Conservation (phyloP, 2,113 vertebrate genomes). For the Nanorana parkeri region DNA sequence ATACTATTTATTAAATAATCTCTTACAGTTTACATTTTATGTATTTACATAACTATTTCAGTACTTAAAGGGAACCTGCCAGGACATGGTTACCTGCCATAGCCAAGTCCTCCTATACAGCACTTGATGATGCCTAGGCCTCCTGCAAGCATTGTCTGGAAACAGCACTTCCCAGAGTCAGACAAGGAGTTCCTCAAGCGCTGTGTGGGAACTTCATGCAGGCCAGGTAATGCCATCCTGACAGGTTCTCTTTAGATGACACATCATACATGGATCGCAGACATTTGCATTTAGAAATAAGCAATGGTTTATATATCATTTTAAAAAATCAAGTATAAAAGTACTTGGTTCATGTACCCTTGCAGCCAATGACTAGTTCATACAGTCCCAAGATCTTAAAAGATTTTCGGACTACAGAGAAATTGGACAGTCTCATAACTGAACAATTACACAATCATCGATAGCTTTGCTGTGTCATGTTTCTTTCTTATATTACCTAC, state of each 20-base stretch:
- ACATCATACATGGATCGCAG: constrained; percentile 80
- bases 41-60: constrained; percentile 85
- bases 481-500: neutral
- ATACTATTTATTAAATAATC: constrained; percentile 96
- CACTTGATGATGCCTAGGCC: no score
- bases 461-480: constrained; percentile 16
- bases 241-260: constrained; percentile 60
- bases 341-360: constrained; percentile 29
- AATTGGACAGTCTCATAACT: constrained; percentile 19
- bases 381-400: constrained; percentile 59
- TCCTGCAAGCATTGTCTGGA: no score
- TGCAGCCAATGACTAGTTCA: constrained; percentile 55
- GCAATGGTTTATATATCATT: constrained; percentile 71
- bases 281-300: constrained; percentile 73
- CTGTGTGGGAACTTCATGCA: no score
- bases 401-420: constrained; percentile 42
- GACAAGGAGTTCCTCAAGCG: no score
- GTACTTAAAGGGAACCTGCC: constrained; percentile 69
- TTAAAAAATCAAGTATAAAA: constrained; percentile 20
- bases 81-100: no score
- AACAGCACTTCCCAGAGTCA: no score
- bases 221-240: no score
- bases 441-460: neutral
- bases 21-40: constrained; percentile 87
- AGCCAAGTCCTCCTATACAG: no score